Percentiles rank a stretch among this genome's conserved stretches.
Evolutionary conservation across 2,797 vertebrate genomes (phyloP).

Genomic region (Oceanodroma leucorhoa): DNA sequence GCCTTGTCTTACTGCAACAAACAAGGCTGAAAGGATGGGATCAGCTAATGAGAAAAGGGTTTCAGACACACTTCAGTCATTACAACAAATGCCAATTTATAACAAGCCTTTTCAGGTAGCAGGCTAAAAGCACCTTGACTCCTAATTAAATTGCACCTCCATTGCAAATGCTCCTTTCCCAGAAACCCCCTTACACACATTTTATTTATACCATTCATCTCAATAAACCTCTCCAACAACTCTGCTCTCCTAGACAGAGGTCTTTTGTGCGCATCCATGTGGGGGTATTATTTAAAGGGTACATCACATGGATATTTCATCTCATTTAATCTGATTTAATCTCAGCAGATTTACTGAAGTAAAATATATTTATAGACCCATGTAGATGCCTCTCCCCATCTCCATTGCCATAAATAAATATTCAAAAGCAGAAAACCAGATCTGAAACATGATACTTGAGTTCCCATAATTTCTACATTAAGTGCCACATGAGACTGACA

Average conservation of each 20-base stretch:
- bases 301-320: constrained; percentile 64
- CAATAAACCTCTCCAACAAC: constrained; percentile 31
- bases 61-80: constrained; percentile 59
- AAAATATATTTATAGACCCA: constrained; percentile 67
- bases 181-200: background rate
- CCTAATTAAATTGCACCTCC: constrained; percentile 60
- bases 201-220: constrained; percentile 46
- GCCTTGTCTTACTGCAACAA: constrained; percentile 5
- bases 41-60: constrained; percentile 38
- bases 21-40: constrained; percentile 32
- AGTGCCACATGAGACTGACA: background rate
- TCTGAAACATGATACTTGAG: background rate
- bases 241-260: constrained; percentile 19
- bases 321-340: constrained; percentile 70
- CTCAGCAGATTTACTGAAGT: constrained; percentile 58
- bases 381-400: background rate
- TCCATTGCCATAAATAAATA: background rate
- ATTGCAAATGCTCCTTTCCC: constrained; percentile 12
- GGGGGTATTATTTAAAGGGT: constrained; percentile 65
- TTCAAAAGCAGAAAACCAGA: constrained; percentile 1
- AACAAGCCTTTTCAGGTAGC: constrained; percentile 58
- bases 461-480: constrained; percentile 2
- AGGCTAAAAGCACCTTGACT: constrained; percentile 59
- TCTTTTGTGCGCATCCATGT: constrained; percentile 43
- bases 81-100: constrained; percentile 63